A percentile compares a stretch with the other conserved stretches of the same genome.
Conservation (phyloP, 2,113 vertebrate species). For the Larimichthys polyactis region DNA sequence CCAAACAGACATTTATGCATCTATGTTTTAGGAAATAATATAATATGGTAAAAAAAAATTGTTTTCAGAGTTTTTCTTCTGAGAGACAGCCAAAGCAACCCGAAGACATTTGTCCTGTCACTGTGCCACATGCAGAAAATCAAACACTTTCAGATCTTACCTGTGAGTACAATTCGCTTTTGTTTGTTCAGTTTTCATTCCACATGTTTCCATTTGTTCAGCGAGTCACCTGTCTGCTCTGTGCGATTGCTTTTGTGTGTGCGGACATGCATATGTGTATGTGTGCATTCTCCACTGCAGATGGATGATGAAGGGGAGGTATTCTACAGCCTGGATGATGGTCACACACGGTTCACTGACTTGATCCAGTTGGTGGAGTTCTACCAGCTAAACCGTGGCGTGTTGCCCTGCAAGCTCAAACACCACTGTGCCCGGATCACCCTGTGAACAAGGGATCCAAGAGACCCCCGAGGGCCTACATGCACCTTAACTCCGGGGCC, state of each 20-base stretch:
- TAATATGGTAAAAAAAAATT: not conserved
- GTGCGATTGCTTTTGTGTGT: not conserved
- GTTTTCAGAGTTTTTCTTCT: conserved; percentile 93
- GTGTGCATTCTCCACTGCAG: conserved; percentile 72
- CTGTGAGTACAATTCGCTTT: conserved; percentile 86
- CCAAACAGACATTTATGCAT: not conserved
- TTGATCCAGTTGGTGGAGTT: conserved; percentile 99
- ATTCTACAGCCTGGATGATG: conserved; percentile 95
- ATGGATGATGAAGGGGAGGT: conserved; percentile 92
- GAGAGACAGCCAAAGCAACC: conserved; percentile 98
- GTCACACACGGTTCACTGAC: conserved; percentile 95
- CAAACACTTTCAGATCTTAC: conserved; percentile 98
- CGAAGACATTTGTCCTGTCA: conserved; percentile 96
- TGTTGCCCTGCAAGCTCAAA: conserved; percentile 96
- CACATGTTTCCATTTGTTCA: not conserved
- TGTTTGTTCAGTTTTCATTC: not conserved
- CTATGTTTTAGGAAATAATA: not conserved
- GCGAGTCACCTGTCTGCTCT: not conserved
- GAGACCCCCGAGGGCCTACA: conserved; percentile 29
- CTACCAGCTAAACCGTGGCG: conserved; percentile 95
- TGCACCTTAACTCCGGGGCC: conserved; percentile 62
- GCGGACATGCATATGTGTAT: not conserved
- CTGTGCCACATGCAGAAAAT: conserved; percentile 96
- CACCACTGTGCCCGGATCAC: conserved; percentile 92
- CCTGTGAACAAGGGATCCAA: conserved; percentile 83